Conservation (phyloP, 2,888 invertebrate genomes). For the Hermaeophaga mercurialis region DNA sequence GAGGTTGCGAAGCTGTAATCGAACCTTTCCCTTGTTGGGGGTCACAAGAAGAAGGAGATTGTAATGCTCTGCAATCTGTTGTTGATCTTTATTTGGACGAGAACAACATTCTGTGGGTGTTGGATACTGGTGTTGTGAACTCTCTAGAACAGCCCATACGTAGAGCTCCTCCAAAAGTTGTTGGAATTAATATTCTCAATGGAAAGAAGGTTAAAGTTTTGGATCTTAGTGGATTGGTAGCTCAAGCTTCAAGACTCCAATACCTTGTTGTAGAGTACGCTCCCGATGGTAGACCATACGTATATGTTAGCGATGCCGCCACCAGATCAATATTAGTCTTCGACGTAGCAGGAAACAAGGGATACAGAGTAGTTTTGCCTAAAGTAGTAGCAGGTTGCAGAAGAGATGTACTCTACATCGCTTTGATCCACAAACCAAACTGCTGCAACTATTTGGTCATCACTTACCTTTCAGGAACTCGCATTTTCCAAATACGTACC, state of each 20-base stretch:
- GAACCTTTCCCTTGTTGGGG: slow-evolving; percentile 69
- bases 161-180: slow-evolving; percentile 71
- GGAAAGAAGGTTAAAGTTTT: slow-evolving; percentile 68
- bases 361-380: slow-evolving; percentile 69
- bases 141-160: slow-evolving; percentile 68
- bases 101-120: slow-evolving; percentile 72
- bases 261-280: slow-evolving; percentile 72
- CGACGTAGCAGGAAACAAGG: slow-evolving; percentile 62
- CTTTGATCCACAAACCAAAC: slow-evolving; percentile 62
- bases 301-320: slow-evolving; percentile 73
- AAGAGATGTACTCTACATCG: slow-evolving; percentile 70
- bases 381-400: slow-evolving; percentile 60
- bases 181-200: slow-evolving; percentile 43
- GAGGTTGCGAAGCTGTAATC: slow-evolving; percentile 59
- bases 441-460: slow-evolving; percentile 66
- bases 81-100: slow-evolving; percentile 68
- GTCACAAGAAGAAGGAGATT: slow-evolving; percentile 69
- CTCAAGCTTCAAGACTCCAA: slow-evolving; percentile 65
- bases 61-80: slow-evolving; percentile 69
- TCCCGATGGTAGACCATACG: slow-evolving; percentile 64
- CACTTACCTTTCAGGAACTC: slow-evolving; percentile 67
- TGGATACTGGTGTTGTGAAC: slow-evolving; percentile 74
- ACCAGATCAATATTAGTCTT: slow-evolving; percentile 71
- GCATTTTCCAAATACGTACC: slow-evolving; percentile 68
- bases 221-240: slow-evolving; percentile 64